Evolutionary conservation across 2,113 vertebrate species (phyloP), one percentile per base, ranked within the genome.

Genomic region (Gracilinanus agilis): DNA sequence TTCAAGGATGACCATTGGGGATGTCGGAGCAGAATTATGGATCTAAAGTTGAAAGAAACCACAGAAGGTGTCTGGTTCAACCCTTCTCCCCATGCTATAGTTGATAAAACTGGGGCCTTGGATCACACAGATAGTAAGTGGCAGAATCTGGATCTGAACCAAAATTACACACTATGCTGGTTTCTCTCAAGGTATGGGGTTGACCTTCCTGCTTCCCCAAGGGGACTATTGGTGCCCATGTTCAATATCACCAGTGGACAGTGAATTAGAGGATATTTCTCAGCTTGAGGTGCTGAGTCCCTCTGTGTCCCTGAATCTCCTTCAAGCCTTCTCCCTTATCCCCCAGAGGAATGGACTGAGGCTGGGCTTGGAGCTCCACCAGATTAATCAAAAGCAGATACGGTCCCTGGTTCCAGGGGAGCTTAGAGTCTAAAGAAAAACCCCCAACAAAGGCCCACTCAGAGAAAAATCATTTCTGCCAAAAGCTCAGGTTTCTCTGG

Each of bases 61-160:
- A 16, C 34, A 83, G 40, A 83, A 83, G 49, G 2, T 49, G 49
- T 49, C 49, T 49, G 49, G 5, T 49, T 49, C 49, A 49, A 49
- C 5, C 49, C 49, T 49, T 49, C 49, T 49, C 12, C 53, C 89
- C 5, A 9, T 83, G 2, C 90, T 83, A 83, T 75, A 75, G 91
- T 40, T 53, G 90, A 61, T 90, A 55, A 94, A 40, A 55, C 75
- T 8, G 29, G 95, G 93, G 75, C 53, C 44, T 53, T 4, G 83
- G 34, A 53, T 83, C 40, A 1, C 34, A 21, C 27, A 25, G 3
- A 19, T 61, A 90, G 55, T 34, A 49, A 16, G n/a, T 11, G 89
- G 44, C 49, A 67, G 67, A 10, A 90, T 34, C 40, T 27, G 44
- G 61, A 1, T 3, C 83, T 12, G 49, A 83, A 40, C n/a, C 7